Percentiles rank a stretch among this genome's conserved stretches.
phyloP scores from a whole-genome alignment of 2,113 vertebrate genomes.

The Cephalopholis sonnerati region DNA sequence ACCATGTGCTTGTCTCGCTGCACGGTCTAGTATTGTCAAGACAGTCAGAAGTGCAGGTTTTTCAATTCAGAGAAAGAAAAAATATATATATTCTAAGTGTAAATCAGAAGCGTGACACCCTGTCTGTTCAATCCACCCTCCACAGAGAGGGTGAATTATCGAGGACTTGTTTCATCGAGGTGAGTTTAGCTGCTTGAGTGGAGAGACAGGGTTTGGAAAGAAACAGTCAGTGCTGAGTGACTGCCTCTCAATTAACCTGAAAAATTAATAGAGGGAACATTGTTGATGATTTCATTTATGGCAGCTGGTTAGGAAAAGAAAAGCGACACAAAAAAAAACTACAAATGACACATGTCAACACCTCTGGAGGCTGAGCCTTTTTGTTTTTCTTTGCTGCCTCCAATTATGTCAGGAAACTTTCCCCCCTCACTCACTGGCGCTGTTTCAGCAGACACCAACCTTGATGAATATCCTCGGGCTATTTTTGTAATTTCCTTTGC shows the following conservation, averaged over 20 bases:
- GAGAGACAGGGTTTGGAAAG: conserved; percentile 1
- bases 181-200: conserved; percentile 2
- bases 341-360: conserved; percentile 43
- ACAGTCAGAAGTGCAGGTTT: not conserved
- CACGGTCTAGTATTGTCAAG: not conserved
- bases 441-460: conserved; percentile 16
- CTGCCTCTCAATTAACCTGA: conserved; percentile 24
- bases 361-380: conserved; percentile 22
- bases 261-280: conserved; percentile 9
- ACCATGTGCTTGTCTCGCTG: not conserved
- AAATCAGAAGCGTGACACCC: conserved; percentile 14
- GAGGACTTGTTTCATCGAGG: conserved; percentile 16
- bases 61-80: not conserved
- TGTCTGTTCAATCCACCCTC: conserved; percentile 9
- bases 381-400: conserved; percentile 33
- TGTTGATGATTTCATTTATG: conserved; percentile 14
- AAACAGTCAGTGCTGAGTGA: conserved; percentile 21
- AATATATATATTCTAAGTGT: conserved; percentile 4
- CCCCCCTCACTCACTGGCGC: not conserved
- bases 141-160: not conserved
- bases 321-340: not conserved
- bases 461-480: conserved; percentile 57
- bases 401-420: conserved; percentile 9
- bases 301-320: conserved; percentile 8
- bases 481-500: conserved; percentile 48